Evolutionary conservation across 2,888 invertebrate species (phyloP).

Genomic region (Spatulosminthurus flaviceps): DNA sequence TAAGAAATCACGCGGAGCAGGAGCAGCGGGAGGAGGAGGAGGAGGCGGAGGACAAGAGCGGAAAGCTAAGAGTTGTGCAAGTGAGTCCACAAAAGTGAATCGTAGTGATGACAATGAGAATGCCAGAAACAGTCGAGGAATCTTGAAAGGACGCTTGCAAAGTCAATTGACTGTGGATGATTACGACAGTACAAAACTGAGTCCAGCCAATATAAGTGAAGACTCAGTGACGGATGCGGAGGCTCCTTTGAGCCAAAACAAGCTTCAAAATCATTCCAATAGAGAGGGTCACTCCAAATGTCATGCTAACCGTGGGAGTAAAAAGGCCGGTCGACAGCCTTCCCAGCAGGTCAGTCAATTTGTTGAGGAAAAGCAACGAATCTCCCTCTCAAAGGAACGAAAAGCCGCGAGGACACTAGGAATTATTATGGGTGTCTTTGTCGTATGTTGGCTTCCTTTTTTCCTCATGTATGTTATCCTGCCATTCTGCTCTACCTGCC

Average conservation of each 20-base stretch:
- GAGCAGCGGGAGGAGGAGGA: neutral
- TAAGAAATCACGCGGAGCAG: conserved; percentile 44
- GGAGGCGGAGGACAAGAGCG: conserved; percentile 39
- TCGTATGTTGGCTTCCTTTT: conserved; percentile 62
- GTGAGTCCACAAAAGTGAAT: conserved; percentile 27
- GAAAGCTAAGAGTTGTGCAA: conserved; percentile 46
- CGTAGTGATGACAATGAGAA: conserved; percentile 51
- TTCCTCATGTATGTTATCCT: conserved; percentile 83
- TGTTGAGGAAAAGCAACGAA: conserved; percentile 68
- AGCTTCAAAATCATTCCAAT: conserved; percentile 52
- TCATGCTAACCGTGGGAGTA: conserved; percentile 51
- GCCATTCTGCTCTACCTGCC: conserved; percentile 85
- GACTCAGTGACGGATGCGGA: conserved; percentile 71
- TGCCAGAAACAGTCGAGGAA: conserved; percentile 53
- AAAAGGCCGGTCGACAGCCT: conserved; percentile 56
- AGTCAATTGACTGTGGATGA: conserved; percentile 59
- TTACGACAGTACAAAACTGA: conserved; percentile 55
- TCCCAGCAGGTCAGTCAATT: conserved; percentile 65
- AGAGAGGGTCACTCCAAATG: conserved; percentile 44
- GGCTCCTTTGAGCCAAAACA: conserved; percentile 66
- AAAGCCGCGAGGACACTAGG: conserved; percentile 61
- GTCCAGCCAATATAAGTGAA: conserved; percentile 66
- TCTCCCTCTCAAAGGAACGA: conserved; percentile 76
- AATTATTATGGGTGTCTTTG: conserved; percentile 58
- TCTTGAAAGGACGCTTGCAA: conserved; percentile 54